phyloP scores from a whole-genome alignment of 1,140 invertebrate species.

The Eupeodes corollae region DNA sequence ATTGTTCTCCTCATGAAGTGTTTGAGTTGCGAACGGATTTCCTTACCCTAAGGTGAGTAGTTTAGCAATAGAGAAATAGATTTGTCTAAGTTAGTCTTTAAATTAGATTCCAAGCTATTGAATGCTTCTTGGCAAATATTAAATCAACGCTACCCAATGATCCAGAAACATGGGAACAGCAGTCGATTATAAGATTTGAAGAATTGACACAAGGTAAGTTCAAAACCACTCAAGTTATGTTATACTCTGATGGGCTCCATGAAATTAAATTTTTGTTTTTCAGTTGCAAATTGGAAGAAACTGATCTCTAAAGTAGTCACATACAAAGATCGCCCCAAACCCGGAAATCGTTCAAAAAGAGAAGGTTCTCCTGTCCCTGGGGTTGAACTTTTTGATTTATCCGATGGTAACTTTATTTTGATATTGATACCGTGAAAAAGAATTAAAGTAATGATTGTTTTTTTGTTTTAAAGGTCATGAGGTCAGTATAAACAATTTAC shows the following conservation, averaged over 20 bases:
- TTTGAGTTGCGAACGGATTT: constrained; percentile 62
- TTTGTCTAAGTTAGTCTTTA: not conserved
- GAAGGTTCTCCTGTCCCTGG: constrained; percentile 51
- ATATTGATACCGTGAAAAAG: not conserved
- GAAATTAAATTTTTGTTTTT: not conserved
- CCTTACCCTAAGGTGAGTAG: constrained; percentile 46
- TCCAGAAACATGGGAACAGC: constrained; percentile 46
- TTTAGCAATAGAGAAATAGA: not conserved
- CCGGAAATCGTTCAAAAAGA: constrained; percentile 37
- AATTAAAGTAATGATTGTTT: not conserved
- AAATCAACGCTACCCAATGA: constrained; percentile 40
- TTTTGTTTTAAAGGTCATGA: constrained; percentile 11
- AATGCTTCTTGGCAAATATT: constrained; percentile 63
- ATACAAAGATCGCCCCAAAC: constrained; percentile 45
- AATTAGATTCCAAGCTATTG: constrained; percentile 55
- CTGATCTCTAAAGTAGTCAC: constrained; percentile 54
- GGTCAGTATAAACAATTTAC: constrained; percentile 25
- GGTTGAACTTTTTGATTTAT: constrained; percentile 47
- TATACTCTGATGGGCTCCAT: too few relatives aligned
- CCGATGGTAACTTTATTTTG: constrained; percentile 14
- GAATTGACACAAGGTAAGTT: constrained; percentile 48
- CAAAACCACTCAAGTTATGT: too few relatives aligned
- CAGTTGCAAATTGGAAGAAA: constrained; percentile 51
- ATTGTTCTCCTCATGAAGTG: constrained; percentile 47
- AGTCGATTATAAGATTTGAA: constrained; percentile 58